These are phyloP conservation scores for Helobdella robusta DNA, from an alignment of 2,888 invertebrate species.

Conservation along the genomic window DNA sequence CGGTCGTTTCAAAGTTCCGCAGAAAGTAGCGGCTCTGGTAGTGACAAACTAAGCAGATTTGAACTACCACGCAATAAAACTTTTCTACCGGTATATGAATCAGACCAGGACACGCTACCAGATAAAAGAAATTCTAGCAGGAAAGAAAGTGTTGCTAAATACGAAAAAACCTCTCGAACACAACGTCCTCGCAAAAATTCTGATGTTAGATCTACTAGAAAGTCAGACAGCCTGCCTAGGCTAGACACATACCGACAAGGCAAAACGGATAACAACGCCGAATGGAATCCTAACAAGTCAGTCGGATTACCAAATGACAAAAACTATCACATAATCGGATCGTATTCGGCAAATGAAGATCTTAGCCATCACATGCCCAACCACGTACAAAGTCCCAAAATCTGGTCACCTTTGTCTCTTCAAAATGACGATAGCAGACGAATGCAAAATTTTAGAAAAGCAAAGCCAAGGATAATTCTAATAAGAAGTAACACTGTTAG, in stretches of 20 bases:
- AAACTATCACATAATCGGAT: too few relatives aligned
- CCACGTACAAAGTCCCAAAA: background rate
- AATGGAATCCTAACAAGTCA: too few relatives aligned
- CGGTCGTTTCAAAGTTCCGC: slow-evolving; percentile 9
- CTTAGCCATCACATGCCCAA: background rate
- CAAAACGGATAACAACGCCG: background rate
- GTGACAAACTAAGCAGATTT: slow-evolving; percentile 9
- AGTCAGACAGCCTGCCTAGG: background rate
- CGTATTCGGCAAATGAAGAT: too few relatives aligned
- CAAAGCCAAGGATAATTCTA: slow-evolving; percentile 53
- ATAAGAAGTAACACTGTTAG: slow-evolving; percentile 88
- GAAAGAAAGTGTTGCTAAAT: background rate
- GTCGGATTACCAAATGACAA: too few relatives aligned
- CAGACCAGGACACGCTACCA: too few relatives aligned
- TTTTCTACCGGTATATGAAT: slow-evolving; percentile 7
- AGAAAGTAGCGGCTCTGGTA: slow-evolving; percentile 11
- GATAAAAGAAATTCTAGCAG: too few relatives aligned
- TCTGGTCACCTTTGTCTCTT: slow-evolving; percentile 1
- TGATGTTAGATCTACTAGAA: background rate
- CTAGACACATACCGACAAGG: background rate
- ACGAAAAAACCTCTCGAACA: background rate
- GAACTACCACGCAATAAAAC: slow-evolving; percentile 14
- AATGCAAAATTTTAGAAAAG: background rate
- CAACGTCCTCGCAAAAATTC: background rate
- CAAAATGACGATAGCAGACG: background rate